Percentiles rank a stretch among this genome's conserved stretches.
phyloP scores from a whole-genome alignment of 2,888 invertebrate species.

The Tachina fera region DNA sequence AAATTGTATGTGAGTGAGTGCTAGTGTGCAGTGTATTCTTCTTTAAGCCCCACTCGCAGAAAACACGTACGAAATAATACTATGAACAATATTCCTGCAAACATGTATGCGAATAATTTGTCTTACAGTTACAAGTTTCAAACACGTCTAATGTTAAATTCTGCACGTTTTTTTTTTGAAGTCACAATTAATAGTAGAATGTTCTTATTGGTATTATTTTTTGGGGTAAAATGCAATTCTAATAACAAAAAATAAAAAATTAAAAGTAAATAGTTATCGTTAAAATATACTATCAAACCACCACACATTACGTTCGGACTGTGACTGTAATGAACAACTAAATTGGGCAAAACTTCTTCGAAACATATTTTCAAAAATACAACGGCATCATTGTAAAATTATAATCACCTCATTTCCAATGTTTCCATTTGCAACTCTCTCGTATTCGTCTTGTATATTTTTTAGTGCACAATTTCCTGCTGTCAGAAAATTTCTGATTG shows the following conservation, averaged over 20 bases:
- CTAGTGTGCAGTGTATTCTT: no score
- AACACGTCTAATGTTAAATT: conserved; percentile 43
- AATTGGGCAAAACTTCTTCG: background rate
- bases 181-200: conserved; percentile 40
- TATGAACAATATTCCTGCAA: conserved; percentile 12
- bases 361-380: no score
- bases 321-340: background rate
- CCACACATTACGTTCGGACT: conserved; percentile 19
- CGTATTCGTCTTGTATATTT: no score
- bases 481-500: no score
- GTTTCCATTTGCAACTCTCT: no score
- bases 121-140: conserved; percentile 10
- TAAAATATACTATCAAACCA: conserved; percentile 57
- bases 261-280: conserved; percentile 38
- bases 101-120: conserved; percentile 7
- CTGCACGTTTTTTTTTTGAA: conserved; percentile 33
- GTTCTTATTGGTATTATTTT: conserved; percentile 43
- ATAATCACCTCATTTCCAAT: no score
- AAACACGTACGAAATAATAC: conserved; percentile 8
- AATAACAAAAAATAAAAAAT: conserved; percentile 42
- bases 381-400: no score
- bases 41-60: background rate
- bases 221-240: conserved; percentile 68
- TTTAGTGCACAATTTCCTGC: no score
- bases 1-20: no score